Conservation (phyloP, 2,888 invertebrate genomes). For the Serripes groenlandicus region DNA sequence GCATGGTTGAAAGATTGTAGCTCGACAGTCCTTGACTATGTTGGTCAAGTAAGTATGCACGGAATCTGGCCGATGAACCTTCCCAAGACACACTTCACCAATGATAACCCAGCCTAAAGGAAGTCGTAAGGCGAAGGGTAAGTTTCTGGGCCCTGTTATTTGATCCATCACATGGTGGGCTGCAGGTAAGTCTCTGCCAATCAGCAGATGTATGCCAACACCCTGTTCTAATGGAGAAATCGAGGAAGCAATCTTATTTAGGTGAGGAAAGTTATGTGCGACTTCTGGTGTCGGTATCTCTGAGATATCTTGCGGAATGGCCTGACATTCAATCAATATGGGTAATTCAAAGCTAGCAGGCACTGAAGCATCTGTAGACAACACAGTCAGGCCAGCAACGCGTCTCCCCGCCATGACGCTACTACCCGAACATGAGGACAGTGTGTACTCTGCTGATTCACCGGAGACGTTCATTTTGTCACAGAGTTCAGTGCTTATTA, state of each 20-base stretch:
- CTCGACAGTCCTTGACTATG: slow-evolving; percentile 21
- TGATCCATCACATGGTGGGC: slow-evolving; percentile 35
- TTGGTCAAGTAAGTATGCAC: slow-evolving; percentile 25
- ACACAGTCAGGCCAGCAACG: slow-evolving; percentile 22
- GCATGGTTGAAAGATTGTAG: slow-evolving; percentile 17
- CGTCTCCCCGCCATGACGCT: slow-evolving; percentile 16
- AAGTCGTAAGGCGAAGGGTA: slow-evolving; percentile 32
- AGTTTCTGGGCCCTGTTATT: background rate
- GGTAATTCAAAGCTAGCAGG: slow-evolving; percentile 20
- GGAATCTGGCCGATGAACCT: slow-evolving; percentile 9
- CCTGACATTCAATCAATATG: slow-evolving; percentile 38
- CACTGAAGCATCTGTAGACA: slow-evolving; percentile 29
- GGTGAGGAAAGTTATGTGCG: slow-evolving; percentile 9
- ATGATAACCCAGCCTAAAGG: slow-evolving; percentile 36
- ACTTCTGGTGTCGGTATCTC: slow-evolving; percentile 34
- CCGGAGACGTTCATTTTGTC: slow-evolving; percentile 16
- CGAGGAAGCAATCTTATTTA: background rate
- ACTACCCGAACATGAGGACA: slow-evolving; percentile 30
- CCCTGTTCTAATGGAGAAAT: slow-evolving; percentile 3
- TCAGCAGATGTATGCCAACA: slow-evolving; percentile 19
- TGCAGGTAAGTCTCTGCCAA: slow-evolving; percentile 11
- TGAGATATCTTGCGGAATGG: slow-evolving; percentile 30
- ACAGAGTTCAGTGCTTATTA: slow-evolving; percentile 21
- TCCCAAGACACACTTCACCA: slow-evolving; percentile 40
- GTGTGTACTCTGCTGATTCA: slow-evolving; percentile 6